A percentile compares a stretch with the other conserved stretches of the same genome.
Conservation (phyloP, 2,797 vertebrate species). For the Lacerta bilineata region DNA sequence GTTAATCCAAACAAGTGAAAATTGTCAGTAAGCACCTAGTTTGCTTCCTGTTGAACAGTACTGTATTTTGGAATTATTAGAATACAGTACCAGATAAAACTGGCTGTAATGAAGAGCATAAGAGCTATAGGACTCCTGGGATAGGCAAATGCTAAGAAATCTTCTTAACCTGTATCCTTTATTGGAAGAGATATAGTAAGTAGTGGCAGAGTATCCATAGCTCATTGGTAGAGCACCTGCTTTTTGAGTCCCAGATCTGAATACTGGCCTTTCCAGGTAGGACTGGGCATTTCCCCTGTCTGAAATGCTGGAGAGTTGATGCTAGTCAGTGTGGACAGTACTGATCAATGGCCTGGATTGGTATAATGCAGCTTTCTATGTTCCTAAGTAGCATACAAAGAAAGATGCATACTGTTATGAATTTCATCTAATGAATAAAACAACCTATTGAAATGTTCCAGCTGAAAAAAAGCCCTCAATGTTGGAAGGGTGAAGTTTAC, state of each 20-base stretch:
- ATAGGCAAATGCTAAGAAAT: not conserved
- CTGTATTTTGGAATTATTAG: not conserved
- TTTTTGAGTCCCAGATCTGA: too few species aligned
- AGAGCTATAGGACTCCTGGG: not conserved
- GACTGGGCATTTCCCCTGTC: too few species aligned
- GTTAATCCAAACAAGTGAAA: slow-evolving; percentile 40
- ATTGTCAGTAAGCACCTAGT: not conserved
- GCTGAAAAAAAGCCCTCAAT: too few species aligned
- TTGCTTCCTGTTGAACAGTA: not conserved
- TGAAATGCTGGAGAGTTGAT: too few species aligned
- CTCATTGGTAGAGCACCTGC: too few species aligned
- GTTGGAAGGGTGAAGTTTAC: too few species aligned
- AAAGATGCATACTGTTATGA: not conserved
- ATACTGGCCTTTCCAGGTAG: too few species aligned
- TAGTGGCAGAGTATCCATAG: too few species aligned
- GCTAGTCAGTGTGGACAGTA: too few species aligned
- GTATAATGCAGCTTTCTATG: too few species aligned
- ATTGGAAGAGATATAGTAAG: not conserved
- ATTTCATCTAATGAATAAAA: not conserved
- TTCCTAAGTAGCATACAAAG: not conserved
- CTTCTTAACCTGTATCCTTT: not conserved
- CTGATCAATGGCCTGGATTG: too few species aligned
- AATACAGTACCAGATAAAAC: not conserved
- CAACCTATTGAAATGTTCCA: not conserved
- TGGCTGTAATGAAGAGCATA: not conserved